Evolutionary conservation across 2,113 vertebrate species (phyloP).

Genomic region (Lycaon pictus): DNA sequence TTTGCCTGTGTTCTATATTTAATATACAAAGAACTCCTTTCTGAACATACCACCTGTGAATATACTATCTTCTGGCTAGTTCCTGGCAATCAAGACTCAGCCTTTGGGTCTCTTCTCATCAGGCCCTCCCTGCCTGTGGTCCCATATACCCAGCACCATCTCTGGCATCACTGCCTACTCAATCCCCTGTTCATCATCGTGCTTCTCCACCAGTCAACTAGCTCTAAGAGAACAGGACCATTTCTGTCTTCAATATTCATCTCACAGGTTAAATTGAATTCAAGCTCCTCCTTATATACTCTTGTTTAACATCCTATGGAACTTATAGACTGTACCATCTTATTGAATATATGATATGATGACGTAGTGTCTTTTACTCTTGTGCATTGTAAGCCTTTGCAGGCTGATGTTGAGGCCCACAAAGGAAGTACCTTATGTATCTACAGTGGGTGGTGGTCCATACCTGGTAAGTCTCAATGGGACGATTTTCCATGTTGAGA

Average conservation of each 20-base stretch:
- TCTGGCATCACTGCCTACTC: background rate
- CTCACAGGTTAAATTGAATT: background rate
- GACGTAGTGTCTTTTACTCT: background rate
- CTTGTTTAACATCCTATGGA: background rate
- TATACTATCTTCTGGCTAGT: background rate
- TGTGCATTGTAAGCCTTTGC: background rate
- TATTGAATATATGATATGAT: background rate
- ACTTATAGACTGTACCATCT: background rate
- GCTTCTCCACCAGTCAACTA: background rate
- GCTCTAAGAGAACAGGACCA: background rate
- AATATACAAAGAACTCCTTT: background rate
- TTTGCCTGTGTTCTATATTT: background rate
- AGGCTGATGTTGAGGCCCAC: background rate
- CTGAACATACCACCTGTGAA: background rate
- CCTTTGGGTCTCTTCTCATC: background rate
- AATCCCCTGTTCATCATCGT: background rate
- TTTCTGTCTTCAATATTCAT: background rate
- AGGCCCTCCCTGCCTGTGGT: background rate
- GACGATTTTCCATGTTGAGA: constrained; percentile 98
- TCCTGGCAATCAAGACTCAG: background rate
- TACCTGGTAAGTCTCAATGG: constrained; percentile 98
- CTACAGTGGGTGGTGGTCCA: background rate
- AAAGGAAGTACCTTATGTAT: background rate
- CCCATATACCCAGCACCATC: background rate
- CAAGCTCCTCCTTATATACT: background rate